Base-by-base conservation (phyloP, 2,888 invertebrate species). In the Oscheius sp. region DNA sequence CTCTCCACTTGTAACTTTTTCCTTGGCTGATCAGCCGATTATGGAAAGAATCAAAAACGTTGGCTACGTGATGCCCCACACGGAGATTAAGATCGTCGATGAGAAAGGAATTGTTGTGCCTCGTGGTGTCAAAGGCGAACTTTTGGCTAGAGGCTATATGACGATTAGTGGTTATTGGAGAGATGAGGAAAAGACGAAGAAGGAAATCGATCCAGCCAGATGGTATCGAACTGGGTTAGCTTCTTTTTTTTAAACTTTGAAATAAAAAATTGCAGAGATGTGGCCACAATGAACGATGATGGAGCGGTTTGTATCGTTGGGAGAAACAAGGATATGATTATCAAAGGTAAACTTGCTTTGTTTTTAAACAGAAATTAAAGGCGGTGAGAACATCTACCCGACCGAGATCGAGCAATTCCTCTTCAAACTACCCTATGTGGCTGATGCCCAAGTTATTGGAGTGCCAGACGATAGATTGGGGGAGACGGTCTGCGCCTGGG, bases 191-290 rank as follows among this genome's bases (percentile, higher is more conserved):
- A 92, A 91, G 86, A 94, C 94, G 0, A 89, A 86, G 17, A 90
- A 92, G 80, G 90, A 90, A 0, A 87, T 93, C 0, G 89, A 90
- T 6, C 80, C 88, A 10, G 91, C 92, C 69, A 89, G 91, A 25
- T 95, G 94, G 94, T 88, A 93, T 27, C 90, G 89, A 81, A 92
- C 93, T n/a, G 93, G 93, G 91, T n/a, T 92, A 88, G 74, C 82
- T 20, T 2, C 2, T 15, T 3, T 37, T 37, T n/a, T 37, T 37
- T 37, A 8, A 8, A 8, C n/a, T 20, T 46, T 46, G 46, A 6
- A 27, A 52, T 10, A 23, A n/a, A 55, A 33, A 10, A 10, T 29
- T 64, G 10, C 34, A 64, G 87, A 65, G 88, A 89, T 74, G 73
- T 87, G 17, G 88, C 84, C 3, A 65, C 80, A 0, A 86, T 89